Percentiles rank a stretch among this genome's conserved stretches.
phyloP scores from a whole-genome alignment of 2,113 vertebrate genomes.

The Eulemur rufifrons region DNA sequence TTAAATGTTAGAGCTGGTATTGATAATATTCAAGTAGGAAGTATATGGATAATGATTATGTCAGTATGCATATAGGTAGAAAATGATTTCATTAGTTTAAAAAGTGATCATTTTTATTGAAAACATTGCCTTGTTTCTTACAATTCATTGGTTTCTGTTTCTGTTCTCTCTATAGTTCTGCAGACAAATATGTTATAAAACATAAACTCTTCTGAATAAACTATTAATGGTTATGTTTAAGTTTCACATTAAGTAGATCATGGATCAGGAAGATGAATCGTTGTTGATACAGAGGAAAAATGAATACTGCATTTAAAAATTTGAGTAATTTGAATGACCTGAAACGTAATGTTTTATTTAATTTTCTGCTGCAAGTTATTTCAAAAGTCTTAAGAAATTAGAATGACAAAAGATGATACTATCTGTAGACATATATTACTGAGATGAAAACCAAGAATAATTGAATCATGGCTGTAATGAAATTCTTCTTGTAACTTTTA shows the following conservation, averaged over 20 bases:
- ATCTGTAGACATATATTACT: constrained; percentile 61
- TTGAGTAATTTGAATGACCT: constrained; percentile 53
- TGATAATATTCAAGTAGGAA: constrained; percentile 45
- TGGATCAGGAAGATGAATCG: constrained; percentile 48
- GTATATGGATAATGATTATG: background rate
- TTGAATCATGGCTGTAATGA: constrained; percentile 52
- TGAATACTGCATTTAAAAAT: constrained; percentile 49
- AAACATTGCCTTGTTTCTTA: constrained; percentile 33
- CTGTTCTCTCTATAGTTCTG: background rate
- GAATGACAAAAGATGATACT: constrained; percentile 65
- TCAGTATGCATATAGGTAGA: constrained; percentile 19
- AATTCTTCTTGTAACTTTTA: constrained; percentile 68
- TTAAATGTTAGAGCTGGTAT: background rate
- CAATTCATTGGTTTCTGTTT: background rate
- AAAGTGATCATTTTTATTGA: background rate
- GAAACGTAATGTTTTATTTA: constrained; percentile 67
- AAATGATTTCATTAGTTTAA: background rate
- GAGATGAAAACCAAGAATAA: constrained; percentile 52
- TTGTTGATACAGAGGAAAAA: constrained; percentile 53
- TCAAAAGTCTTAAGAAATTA: constrained; percentile 64
- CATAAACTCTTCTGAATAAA: constrained; percentile 16
- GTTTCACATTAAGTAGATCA: constrained; percentile 37
- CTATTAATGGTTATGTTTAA: constrained; percentile 31
- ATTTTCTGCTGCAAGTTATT: constrained; percentile 52
- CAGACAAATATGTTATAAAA: background rate